Evolutionary conservation across 2,888 invertebrate genomes (phyloP).

Genomic region (Ditylenchus weischeri): DNA sequence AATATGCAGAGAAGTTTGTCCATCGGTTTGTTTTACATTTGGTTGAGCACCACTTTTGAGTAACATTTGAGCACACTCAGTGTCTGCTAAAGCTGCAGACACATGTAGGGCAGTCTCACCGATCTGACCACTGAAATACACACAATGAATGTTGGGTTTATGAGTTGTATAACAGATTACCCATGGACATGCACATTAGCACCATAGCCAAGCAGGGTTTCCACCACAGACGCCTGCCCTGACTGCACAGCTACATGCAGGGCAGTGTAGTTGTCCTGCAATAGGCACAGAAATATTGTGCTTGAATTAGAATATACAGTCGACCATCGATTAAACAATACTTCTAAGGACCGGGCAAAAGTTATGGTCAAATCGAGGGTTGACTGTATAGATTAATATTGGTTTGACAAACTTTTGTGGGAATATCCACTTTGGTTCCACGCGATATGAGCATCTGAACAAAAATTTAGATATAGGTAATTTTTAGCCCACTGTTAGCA

Average conservation of each 20-base stretch:
- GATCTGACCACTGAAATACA: constrained; percentile 59
- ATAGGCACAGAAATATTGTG: constrained; percentile 10
- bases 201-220: constrained; percentile 80
- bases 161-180: not conserved
- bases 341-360: too few species aligned
- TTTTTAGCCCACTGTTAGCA: not conserved
- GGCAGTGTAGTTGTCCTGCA: constrained; percentile 92
- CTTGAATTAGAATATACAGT: not conserved
- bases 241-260: constrained; percentile 84
- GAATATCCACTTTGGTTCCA: constrained; percentile 91
- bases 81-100: constrained; percentile 66
- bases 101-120: constrained; percentile 94
- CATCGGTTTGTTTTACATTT: constrained; percentile 86
- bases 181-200: constrained; percentile 92
- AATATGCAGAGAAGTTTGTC: constrained; percentile 93
- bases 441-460: constrained; percentile 73
- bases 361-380: too few species aligned
- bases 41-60: constrained; percentile 95
- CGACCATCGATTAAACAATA: too few species aligned
- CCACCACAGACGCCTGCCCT: constrained; percentile 59
- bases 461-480: not conserved
- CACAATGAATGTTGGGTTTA: constrained; percentile 22
- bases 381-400: too few species aligned
- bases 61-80: constrained; percentile 90
- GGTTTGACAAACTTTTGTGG: constrained; percentile 75